Evolutionary conservation across 2,888 invertebrate genomes (phyloP).

Genomic region (Congeria kusceri): DNA sequence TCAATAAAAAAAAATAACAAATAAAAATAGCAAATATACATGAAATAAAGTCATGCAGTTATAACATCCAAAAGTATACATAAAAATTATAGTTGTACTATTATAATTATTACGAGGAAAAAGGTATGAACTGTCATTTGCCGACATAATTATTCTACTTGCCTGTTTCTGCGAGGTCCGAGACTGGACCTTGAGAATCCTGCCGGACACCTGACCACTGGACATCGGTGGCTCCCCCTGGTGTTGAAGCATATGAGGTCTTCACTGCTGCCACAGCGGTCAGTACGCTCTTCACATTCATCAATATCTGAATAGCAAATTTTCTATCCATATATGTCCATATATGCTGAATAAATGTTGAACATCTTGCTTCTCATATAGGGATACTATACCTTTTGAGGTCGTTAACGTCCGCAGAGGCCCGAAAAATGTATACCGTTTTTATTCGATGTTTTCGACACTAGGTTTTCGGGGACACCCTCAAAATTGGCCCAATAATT

Average conservation of each 20-base stretch:
- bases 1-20: background rate
- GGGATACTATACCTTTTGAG: no score
- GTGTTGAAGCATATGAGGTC: constrained; percentile 95
- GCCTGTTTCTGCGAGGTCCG: constrained; percentile 78
- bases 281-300: constrained; percentile 88
- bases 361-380: no score
- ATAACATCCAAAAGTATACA: background rate
- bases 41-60: background rate
- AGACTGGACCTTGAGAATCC: constrained; percentile 89
- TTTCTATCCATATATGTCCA: no score
- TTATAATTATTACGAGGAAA: no score
- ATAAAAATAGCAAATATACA: background rate
- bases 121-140: no score
- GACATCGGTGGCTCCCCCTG: constrained; percentile 95
- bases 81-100: background rate
- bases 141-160: constrained; percentile 24
- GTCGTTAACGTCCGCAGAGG: no score
- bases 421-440: no score
- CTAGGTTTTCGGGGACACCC: no score
- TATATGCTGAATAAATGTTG: no score
- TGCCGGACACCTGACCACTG: constrained; percentile 92
- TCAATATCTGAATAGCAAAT: constrained; percentile 88
- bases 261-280: constrained; percentile 83
- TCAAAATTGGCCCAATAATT: no score
- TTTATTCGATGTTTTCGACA: no score